Percentiles rank a stretch among this genome's conserved stretches.
phyloP scores from a whole-genome alignment of 1,140 invertebrate genomes.

The Gonioctena quinquepunctata region DNA sequence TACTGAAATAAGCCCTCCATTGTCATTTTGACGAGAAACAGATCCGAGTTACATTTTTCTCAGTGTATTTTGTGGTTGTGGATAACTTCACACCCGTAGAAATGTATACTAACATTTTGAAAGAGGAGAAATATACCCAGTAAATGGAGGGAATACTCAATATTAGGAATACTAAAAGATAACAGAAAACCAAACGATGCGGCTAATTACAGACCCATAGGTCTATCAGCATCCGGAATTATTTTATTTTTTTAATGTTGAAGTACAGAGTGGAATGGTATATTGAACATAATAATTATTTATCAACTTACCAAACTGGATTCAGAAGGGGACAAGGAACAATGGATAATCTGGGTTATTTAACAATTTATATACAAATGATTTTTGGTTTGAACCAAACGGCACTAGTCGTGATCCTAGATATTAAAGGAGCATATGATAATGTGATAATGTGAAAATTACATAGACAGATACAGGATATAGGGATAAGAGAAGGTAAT shows the following conservation, averaged over 20 bases:
- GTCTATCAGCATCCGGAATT: not conserved
- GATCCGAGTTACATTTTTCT: too few relatives aligned
- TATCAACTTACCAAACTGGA: not conserved
- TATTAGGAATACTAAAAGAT: too few relatives aligned
- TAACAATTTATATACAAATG: not conserved
- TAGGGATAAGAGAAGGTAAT: not conserved
- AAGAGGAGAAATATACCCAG: too few relatives aligned
- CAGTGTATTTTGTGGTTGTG: too few relatives aligned
- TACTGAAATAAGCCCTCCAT: too few relatives aligned
- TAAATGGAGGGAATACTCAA: too few relatives aligned
- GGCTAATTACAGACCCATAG: not conserved
- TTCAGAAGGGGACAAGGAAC: too few relatives aligned
- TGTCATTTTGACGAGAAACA: too few relatives aligned
- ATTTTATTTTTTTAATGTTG: not conserved
- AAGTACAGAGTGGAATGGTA: not conserved
- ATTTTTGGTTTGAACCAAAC: not conserved
- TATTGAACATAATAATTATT: not conserved
- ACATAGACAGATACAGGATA: not conserved
- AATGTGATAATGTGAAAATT: not conserved
- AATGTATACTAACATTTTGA: too few relatives aligned
- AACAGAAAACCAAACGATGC: not conserved
- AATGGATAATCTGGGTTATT: too few relatives aligned
- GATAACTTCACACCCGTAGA: too few relatives aligned
- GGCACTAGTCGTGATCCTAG: not conserved
- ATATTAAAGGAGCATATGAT: conserved; percentile 17